A percentile compares a stretch with the other conserved stretches of the same genome.
Evolutionary conservation across 2,113 vertebrate species (phyloP).

Genomic region (Lepus timidus): DNA sequence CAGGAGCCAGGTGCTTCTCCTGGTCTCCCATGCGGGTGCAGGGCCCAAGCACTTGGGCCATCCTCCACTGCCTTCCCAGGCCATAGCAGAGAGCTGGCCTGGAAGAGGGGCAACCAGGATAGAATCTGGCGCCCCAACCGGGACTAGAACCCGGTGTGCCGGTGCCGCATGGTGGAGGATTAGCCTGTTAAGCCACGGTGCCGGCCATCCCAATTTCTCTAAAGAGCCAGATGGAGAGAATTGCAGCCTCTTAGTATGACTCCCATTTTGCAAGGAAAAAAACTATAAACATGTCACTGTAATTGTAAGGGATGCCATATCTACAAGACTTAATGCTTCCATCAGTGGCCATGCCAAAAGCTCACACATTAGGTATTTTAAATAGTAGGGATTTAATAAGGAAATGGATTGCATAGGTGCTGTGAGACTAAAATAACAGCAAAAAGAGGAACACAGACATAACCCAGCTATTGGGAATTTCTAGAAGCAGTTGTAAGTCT

Average conservation of each 20-base stretch:
- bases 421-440: not conserved
- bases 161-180: too few species aligned
- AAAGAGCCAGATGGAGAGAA: conserved; percentile 15
- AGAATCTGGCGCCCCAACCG: too few species aligned
- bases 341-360: not conserved
- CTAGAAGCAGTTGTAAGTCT: not conserved
- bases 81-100: too few species aligned
- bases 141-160: too few species aligned
- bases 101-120: too few species aligned
- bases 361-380: not conserved
- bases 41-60: too few species aligned
- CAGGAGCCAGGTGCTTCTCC: too few species aligned
- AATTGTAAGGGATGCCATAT: not conserved
- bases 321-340: not conserved
- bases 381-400: not conserved
- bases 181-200: too few species aligned
- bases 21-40: too few species aligned
- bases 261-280: not conserved
- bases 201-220: too few species aligned
- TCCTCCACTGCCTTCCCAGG: too few species aligned
- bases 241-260: not conserved
- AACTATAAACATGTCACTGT: not conserved
- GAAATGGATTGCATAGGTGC: not conserved
- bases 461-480: not conserved
- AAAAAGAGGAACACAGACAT: not conserved